Percentiles rank a stretch among this genome's conserved stretches.
phyloP scores from a whole-genome alignment of 2,888 invertebrate species.

The Hetaerina titia region DNA sequence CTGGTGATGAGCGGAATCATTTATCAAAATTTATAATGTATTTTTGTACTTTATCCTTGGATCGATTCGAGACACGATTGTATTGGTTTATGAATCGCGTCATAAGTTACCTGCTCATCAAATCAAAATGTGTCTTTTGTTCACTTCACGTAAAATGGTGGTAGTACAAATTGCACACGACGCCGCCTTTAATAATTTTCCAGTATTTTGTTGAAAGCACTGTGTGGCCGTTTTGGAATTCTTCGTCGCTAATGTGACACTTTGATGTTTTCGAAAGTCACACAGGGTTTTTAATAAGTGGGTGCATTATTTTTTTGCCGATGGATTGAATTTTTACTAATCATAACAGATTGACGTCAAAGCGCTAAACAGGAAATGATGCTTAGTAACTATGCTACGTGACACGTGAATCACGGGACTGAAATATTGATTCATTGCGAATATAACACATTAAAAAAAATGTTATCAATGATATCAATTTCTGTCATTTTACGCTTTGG shows the following conservation, averaged over 20 bases:
- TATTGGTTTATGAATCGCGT: background rate
- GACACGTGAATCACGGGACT: too few species aligned
- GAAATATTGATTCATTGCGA: too few species aligned
- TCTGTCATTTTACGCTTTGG: too few species aligned
- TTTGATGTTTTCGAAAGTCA: background rate
- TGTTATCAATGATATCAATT: too few species aligned
- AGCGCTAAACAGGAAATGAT: too few species aligned
- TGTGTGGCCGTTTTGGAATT: background rate
- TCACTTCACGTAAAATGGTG: background rate
- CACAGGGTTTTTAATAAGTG: too few species aligned
- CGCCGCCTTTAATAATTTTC: background rate
- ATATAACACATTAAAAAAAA: too few species aligned
- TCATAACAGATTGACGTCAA: background rate
- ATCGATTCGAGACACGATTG: background rate
- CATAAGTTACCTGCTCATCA: background rate
- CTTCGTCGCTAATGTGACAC: background rate
- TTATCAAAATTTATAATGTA: background rate
- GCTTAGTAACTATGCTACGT: too few species aligned
- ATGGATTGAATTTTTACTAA: background rate
- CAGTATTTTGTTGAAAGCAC: background rate
- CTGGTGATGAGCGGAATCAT: background rate
- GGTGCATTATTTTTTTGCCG: too few species aligned
- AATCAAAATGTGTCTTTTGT: background rate
- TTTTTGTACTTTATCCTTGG: background rate
- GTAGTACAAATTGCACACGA: background rate